Base-by-base conservation (phyloP, 2,888 invertebrate genomes). In the Watsonalla binaria region DNA sequence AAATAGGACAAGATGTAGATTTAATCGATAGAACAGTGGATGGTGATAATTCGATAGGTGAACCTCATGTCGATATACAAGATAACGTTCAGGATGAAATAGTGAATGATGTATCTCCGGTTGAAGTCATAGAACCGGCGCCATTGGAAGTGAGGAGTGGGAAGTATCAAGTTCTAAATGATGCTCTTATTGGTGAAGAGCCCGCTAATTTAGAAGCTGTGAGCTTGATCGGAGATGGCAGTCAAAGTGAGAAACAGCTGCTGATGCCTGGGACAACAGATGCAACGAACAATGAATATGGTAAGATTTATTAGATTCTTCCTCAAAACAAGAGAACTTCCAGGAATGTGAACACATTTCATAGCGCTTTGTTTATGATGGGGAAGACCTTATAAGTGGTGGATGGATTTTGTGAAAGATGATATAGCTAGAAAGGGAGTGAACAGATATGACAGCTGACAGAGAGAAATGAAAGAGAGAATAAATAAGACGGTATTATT, bases 161-260 rank as follows among this genome's bases (percentile, higher is more conserved):
- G 47, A 90, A 84, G 55, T 91, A 90, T 65, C 89, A 90, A 55
- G 56, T 71, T 33, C 63, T 83, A 4, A 80, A 80, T 54, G 87
- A 86, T 69, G 82, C 72, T 2, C 53, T 84, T 48, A 63, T 64
- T 14, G 82, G 76, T n/a, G 82, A 80, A 9, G 74, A 71, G 35
- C 74, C 81, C 2, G 68, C 74, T 2, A 68, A 81, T 51, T 66
- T 84, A 52, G 80, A 83, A 46, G 77, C 84, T 15, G 76, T 82
- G 5, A 74, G 77, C 54, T 66, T 83, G 9, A 70, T 69, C 55
- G 59, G 72, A 15, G 72, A 74, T 57, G 70, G 70, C 58, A 73
- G 59, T 13, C 78, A 81, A 58, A 90, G 83, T 62, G 82, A 84
- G 61, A 85, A 66, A 51, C 90, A 90, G 59, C 62, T 88, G 7